These are phyloP conservation scores for Salarias fasciatus DNA, from an alignment of 2,797 vertebrate species.

Conservation along the genomic window DNA sequence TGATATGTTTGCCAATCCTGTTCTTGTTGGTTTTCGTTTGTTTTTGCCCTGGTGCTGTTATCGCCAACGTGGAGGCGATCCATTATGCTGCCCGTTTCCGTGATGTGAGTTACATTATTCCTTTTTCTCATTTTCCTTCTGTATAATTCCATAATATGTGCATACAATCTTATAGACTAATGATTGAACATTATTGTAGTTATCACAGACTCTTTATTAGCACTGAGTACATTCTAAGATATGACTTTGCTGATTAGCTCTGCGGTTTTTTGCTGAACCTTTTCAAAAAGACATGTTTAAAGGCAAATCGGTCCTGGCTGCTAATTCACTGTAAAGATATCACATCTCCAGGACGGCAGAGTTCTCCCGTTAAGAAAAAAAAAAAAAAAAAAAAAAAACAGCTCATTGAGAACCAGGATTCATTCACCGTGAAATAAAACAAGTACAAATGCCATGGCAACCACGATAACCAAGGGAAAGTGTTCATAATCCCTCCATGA, in stretches of 20 bases:
- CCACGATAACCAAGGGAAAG: slow-evolving; percentile 15
- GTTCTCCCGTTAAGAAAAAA: not conserved
- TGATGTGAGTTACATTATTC: slow-evolving; percentile 22
- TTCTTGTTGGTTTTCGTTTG: slow-evolving; percentile 16
- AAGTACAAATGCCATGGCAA: slow-evolving; percentile 11
- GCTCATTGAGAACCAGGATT: not conserved
- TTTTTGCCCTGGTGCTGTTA: slow-evolving; percentile 9
- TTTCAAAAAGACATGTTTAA: not conserved
- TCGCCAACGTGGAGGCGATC: slow-evolving; percentile 15
- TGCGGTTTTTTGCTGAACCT: not conserved
- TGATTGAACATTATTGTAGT: not conserved
- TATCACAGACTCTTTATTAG: not conserved
- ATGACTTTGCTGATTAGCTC: slow-evolving; percentile 9
- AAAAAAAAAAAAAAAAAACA: slow-evolving; percentile 13
- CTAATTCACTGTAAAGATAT: slow-evolving; percentile 13
- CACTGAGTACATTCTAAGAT: slow-evolving; percentile 6
- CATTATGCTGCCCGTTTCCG: not conserved
- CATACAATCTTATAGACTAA: not conserved
- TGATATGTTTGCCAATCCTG: slow-evolving; percentile 11
- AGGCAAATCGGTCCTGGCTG: slow-evolving; percentile 9
- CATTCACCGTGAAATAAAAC: slow-evolving; percentile 18
- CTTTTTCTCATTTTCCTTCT: not conserved
- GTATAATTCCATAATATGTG: slow-evolving; percentile 1
- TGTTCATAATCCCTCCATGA: slow-evolving; percentile 11
- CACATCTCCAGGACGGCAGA: not conserved